Evolutionary conservation across 1,140 invertebrate species (phyloP).

Genomic region (Euura lappo): DNA sequence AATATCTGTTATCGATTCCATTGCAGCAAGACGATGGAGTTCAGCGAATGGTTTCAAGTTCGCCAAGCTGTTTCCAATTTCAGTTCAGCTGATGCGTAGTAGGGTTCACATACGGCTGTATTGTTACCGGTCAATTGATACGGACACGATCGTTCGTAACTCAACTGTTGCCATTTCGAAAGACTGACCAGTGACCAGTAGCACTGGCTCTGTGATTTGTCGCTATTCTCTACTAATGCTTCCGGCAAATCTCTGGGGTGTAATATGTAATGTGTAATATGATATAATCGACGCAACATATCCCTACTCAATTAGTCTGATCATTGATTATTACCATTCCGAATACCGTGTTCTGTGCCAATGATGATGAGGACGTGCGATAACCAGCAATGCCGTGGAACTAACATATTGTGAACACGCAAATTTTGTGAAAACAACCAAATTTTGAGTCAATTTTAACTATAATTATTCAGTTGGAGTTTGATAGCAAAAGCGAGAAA

Average conservation of each 20-base stretch:
- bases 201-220: background rate
- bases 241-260: background rate
- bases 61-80: too few species aligned
- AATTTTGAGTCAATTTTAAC: too few species aligned
- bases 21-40: background rate
- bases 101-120: too few species aligned
- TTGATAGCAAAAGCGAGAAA: background rate
- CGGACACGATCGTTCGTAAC: background rate
- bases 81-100: too few species aligned
- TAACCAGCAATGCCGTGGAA: too few species aligned
- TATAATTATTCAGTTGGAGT: too few species aligned
- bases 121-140: background rate
- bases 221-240: background rate
- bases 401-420: background rate
- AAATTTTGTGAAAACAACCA: background rate
- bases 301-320: constrained; percentile 60
- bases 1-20: background rate
- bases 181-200: background rate
- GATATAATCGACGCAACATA: constrained; percentile 60
- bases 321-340: constrained; percentile 58
- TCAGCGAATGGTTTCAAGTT: too few species aligned
- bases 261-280: constrained; percentile 10
- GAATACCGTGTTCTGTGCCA: background rate
- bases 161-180: background rate
- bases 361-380: background rate